phyloP scores from a whole-genome alignment of 2,113 vertebrate species.

The Cebidichthys violaceus region DNA sequence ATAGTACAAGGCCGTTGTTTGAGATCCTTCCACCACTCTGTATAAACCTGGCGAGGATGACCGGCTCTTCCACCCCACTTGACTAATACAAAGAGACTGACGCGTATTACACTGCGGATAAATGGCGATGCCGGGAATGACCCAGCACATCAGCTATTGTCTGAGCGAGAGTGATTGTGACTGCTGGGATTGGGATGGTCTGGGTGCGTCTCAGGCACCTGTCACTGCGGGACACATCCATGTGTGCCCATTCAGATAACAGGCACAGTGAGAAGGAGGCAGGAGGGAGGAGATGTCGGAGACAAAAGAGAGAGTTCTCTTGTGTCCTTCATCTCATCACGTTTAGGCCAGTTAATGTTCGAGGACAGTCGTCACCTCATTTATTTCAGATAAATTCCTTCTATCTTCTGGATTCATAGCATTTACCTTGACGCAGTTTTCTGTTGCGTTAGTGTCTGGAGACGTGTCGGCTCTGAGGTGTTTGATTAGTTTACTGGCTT shows the following conservation, averaged over 20 bases:
- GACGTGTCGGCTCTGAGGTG: not conserved
- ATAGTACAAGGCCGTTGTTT: constrained; percentile 26
- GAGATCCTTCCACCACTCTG: constrained; percentile 26
- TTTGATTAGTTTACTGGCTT: constrained; percentile 29
- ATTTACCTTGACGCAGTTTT: constrained; percentile 36
- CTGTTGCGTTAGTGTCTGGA: not conserved
- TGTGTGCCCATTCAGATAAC: constrained; percentile 53
- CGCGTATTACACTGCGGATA: constrained; percentile 57
- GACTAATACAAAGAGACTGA: constrained; percentile 70
- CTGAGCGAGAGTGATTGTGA: constrained; percentile 72
- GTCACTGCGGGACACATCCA: constrained; percentile 59
- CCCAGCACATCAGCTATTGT: constrained; percentile 75
- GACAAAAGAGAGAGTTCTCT: constrained; percentile 27
- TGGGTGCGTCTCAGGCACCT: constrained; percentile 63
- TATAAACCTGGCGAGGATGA: constrained; percentile 33
- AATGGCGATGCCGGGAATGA: constrained; percentile 59
- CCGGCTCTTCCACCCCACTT: constrained; percentile 49
- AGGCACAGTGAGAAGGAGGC: constrained; percentile 24
- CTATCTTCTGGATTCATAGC: constrained; percentile 20
- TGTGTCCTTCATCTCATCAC: constrained; percentile 41
- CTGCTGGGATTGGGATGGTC: constrained; percentile 70
- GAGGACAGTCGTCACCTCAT: constrained; percentile 32
- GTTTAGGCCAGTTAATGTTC: constrained; percentile 32
- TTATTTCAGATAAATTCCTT: constrained; percentile 36
- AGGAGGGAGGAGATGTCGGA: constrained; percentile 1